Percentiles rank a stretch among this genome's conserved stretches.
Conservation (phyloP, 64 coral and sea anemone species). For the Montipora efflorescens region DNA sequence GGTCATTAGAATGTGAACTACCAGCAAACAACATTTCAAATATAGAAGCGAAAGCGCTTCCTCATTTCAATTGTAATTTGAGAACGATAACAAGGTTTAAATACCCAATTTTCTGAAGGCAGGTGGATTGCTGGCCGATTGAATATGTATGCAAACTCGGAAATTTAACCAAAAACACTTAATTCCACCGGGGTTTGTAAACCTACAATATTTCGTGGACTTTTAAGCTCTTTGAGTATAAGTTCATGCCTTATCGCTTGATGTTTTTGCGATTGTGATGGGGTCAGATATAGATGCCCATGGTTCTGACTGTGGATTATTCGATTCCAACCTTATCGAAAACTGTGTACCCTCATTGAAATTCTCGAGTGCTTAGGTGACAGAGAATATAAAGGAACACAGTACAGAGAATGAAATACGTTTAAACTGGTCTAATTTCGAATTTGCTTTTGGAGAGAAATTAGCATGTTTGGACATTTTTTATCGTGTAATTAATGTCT, state of each 20-base stretch:
- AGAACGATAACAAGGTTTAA: slow-evolving; percentile 98
- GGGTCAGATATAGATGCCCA: slow-evolving; percentile 27
- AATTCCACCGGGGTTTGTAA: slow-evolving; percentile 81
- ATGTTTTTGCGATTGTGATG: slow-evolving; percentile 61
- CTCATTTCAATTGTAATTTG: slow-evolving; percentile 98
- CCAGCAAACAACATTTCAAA: slow-evolving; percentile 88
- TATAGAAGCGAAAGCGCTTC: slow-evolving; percentile 84
- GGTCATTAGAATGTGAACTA: slow-evolving; percentile 81
- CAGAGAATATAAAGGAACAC: slow-evolving; percentile 12
- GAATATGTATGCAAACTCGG: slow-evolving; percentile 85
- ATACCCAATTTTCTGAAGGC: slow-evolving; percentile 93
- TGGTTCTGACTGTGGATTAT: neutral
- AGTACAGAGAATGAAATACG: slow-evolving; percentile 37
- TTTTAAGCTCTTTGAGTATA: slow-evolving; percentile 63
- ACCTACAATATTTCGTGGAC: slow-evolving; percentile 54
- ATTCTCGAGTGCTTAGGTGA: slow-evolving; percentile 41
- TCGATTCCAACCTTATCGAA: slow-evolving; percentile 40
- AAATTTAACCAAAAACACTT: slow-evolving; percentile 90
- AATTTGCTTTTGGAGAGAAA: slow-evolving; percentile 67
- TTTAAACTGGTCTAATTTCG: slow-evolving; percentile 72
- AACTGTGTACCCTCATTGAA: slow-evolving; percentile 41
- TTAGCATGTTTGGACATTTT: slow-evolving; percentile 87
- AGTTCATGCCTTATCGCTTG: slow-evolving; percentile 65
- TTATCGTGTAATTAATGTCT: slow-evolving; percentile 93
- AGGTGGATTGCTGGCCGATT: slow-evolving; percentile 76